Evolutionary conservation across 2,113 vertebrate genomes (phyloP).

Genomic region (Strix aluco): DNA sequence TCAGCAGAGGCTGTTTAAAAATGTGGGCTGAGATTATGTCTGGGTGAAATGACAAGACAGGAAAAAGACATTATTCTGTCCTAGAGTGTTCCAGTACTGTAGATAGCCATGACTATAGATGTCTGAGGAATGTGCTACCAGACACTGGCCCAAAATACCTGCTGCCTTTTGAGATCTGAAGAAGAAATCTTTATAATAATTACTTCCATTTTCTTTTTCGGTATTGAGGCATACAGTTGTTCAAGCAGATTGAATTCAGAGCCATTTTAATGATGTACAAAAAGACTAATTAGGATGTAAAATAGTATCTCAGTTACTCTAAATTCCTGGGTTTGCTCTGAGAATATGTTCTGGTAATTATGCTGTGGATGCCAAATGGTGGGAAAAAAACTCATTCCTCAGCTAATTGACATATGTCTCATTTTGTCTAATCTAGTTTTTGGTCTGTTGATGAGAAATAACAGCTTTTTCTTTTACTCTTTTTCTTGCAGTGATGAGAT

Average conservation of each 20-base stretch:
- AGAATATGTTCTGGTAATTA: constrained; percentile 17
- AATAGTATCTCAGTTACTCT: not conserved
- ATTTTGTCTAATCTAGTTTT: not conserved
- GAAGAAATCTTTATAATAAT: not conserved
- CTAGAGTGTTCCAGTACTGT: not conserved
- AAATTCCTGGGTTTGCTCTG: not conserved
- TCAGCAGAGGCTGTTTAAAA: not conserved
- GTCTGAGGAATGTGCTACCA: not conserved
- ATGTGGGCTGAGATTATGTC: not conserved
- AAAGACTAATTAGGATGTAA: not conserved
- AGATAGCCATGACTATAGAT: not conserved
- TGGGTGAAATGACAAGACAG: not conserved
- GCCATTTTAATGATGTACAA: not conserved
- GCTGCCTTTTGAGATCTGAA: not conserved
- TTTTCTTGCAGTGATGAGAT: not conserved
- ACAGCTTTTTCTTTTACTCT: not conserved
- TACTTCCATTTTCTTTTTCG: not conserved
- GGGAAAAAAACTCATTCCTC: not conserved
- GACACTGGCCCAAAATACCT: not conserved
- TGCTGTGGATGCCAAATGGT: not conserved
- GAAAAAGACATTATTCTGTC: not conserved
- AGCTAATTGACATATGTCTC: constrained; percentile 27
- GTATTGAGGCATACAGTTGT: not conserved
- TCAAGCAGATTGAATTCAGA: not conserved
- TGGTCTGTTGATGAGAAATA: not conserved